phyloP scores from a whole-genome alignment of 1,140 invertebrate genomes.

The Drosophila oshimai region DNA sequence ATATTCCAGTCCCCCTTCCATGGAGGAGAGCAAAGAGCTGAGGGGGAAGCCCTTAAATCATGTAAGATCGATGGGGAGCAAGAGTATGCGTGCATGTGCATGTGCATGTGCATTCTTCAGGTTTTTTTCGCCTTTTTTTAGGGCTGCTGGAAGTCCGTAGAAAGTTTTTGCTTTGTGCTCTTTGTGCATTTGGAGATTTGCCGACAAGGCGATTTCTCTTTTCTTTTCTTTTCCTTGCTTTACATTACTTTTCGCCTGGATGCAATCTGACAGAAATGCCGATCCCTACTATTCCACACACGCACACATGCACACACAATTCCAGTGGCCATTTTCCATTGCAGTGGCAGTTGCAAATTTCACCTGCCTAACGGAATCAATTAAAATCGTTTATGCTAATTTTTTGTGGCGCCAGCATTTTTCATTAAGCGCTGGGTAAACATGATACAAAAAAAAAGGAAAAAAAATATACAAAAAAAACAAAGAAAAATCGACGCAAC shows the following conservation, averaged over 20 bases:
- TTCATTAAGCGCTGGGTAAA: slow-evolving; percentile 66
- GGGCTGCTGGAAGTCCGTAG: slow-evolving; percentile 1
- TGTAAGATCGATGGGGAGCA: slow-evolving; percentile 48
- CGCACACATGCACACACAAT: too few species aligned
- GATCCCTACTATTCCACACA: too few species aligned
- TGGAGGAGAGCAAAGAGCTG: too few species aligned
- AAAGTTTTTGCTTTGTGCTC: slow-evolving; percentile 27
- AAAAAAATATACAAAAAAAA: slow-evolving; percentile 1
- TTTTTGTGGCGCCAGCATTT: slow-evolving; percentile 50
- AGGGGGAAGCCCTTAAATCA: slow-evolving; percentile 41
- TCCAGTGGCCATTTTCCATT: not conserved
- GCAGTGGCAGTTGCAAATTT: slow-evolving; percentile 37
- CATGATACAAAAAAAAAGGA: slow-evolving; percentile 22
- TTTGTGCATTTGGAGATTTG: slow-evolving; percentile 3
- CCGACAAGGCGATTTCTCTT: slow-evolving; percentile 30
- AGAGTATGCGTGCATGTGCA: not conserved
- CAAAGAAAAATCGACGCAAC: slow-evolving; percentile 18
- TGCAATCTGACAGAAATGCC: not conserved
- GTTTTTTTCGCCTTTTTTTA: slow-evolving; percentile 17
- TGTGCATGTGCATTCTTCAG: slow-evolving; percentile 17
- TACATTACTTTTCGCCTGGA: not conserved
- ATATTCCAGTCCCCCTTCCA: too few species aligned
- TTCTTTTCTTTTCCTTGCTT: too few species aligned
- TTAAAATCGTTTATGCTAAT: slow-evolving; percentile 72
- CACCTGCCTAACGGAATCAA: slow-evolving; percentile 52